Conservation (phyloP, 2,797 vertebrate genomes). For the Microcaecilia unicolor region DNA sequence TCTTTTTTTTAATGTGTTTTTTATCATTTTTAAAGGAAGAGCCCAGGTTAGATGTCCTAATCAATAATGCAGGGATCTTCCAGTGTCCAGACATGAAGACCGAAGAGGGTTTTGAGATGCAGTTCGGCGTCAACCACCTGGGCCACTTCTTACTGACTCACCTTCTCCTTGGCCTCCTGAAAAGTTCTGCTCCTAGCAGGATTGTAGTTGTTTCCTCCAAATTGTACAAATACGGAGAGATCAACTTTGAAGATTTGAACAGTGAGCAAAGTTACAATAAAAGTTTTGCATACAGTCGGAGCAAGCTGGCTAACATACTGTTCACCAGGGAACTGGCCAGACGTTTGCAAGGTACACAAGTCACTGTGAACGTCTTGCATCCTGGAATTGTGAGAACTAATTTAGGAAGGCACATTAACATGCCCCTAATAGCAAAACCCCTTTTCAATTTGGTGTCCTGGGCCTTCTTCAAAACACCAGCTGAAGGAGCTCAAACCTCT, state of each 20-base stretch:
- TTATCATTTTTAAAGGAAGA: conserved; percentile 71
- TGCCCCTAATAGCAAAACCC: conserved; percentile 70
- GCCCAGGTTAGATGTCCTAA: conserved; percentile 69
- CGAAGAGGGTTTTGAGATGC: conserved; percentile 90
- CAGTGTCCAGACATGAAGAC: conserved; percentile 87
- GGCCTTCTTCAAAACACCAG: conserved; percentile 74
- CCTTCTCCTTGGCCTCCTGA: conserved; percentile 79
- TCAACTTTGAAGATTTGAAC: conserved; percentile 85
- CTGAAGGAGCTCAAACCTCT: conserved; percentile 76
- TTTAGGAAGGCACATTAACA: conserved; percentile 69
- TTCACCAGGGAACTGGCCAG: conserved; percentile 75
- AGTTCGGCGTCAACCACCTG: conserved; percentile 87
- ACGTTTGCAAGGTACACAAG: conserved; percentile 66
- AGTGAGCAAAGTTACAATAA: conserved; percentile 73
- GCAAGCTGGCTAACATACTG: conserved; percentile 83
- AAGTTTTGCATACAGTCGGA: conserved; percentile 74
- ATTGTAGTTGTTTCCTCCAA: conserved; percentile 81
- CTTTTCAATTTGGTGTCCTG: conserved; percentile 73
- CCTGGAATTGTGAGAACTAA: conserved; percentile 83
- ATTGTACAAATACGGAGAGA: conserved; percentile 85
- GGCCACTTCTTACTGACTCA: conserved; percentile 91
- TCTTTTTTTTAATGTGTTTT: too few relatives aligned
- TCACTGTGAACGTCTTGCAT: conserved; percentile 74
- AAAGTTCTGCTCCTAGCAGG: conserved; percentile 77
- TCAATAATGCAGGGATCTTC: conserved; percentile 85